Evolutionary conservation across 2,797 vertebrate species (phyloP).

Genomic region (Philypnodon macrostomus): DNA sequence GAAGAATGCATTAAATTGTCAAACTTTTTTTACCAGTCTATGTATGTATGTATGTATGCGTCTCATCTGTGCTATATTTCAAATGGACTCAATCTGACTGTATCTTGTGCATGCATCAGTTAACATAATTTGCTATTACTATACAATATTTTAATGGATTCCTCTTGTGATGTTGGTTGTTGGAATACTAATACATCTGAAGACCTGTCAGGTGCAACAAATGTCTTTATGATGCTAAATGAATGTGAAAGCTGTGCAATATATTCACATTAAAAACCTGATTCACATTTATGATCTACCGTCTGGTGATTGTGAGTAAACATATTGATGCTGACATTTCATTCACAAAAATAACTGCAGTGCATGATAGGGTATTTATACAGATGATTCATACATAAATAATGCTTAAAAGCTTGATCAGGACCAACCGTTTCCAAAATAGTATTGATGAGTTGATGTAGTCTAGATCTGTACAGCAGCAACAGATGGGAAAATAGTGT

Average conservation of each 20-base stretch:
- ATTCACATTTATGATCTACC: slow-evolving; percentile 21
- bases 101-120: slow-evolving; percentile 18
- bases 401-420: slow-evolving; percentile 34
- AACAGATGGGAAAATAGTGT: slow-evolving; percentile 5
- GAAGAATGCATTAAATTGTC: no score
- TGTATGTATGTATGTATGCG: no score
- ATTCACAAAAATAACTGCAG: slow-evolving; percentile 20
- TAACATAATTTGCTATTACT: slow-evolving; percentile 21
- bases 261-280: slow-evolving; percentile 28
- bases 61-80: no score
- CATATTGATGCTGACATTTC: slow-evolving; percentile 39
- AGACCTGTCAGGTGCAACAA: slow-evolving; percentile 30
- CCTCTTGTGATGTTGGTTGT: slow-evolving; percentile 13
- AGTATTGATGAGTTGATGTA: slow-evolving; percentile 2
- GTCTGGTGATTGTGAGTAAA: slow-evolving; percentile 20
- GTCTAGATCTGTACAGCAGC: background rate
- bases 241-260: slow-evolving; percentile 23
- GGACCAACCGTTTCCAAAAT: slow-evolving; percentile 11
- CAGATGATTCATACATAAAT: slow-evolving; percentile 42
- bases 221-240: slow-evolving; percentile 40
- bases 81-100: background rate
- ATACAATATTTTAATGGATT: slow-evolving; percentile 11
- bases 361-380: slow-evolving; percentile 26
- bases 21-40: no score
- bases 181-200: slow-evolving; percentile 35